A percentile compares a stretch with the other conserved stretches of the same genome.
phyloP scores from a whole-genome alignment of 2,888 invertebrate genomes.

The Parapristionchus giblindavisi region DNA sequence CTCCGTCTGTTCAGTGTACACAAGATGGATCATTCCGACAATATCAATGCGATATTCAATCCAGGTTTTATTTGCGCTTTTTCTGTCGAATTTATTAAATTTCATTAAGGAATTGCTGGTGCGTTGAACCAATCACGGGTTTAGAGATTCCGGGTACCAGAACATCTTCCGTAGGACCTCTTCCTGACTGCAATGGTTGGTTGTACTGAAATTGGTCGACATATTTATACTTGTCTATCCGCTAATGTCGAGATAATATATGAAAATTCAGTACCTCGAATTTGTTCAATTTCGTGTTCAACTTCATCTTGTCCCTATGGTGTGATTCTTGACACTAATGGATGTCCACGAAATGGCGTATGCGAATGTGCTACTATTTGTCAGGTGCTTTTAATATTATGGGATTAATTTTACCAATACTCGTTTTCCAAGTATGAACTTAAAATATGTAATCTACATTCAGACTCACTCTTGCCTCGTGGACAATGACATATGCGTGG shows the following conservation, averaged over 20 bases:
- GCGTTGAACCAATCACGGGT: constrained; percentile 41
- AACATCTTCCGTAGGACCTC: constrained; percentile 38
- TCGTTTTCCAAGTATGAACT: not conserved
- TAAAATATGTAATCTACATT: not conserved
- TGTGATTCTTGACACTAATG: constrained; percentile 46
- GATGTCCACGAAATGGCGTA: constrained; percentile 56
- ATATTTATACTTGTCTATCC: not conserved
- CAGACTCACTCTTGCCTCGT: constrained; percentile 27
- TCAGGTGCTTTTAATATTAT: constrained; percentile 43
- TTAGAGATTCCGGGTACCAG: constrained; percentile 45
- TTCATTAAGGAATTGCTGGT: constrained; percentile 40
- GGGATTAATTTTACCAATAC: not conserved
- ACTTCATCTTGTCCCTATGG: constrained; percentile 50
- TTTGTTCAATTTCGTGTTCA: constrained; percentile 40
- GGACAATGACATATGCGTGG: constrained; percentile 47
- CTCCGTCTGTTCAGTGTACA: constrained; percentile 58
- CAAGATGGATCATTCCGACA: constrained; percentile 54
- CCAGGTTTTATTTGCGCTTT: constrained; percentile 33
- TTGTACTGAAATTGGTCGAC: not conserved
- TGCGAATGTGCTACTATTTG: constrained; percentile 55
- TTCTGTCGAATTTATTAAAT: not conserved
- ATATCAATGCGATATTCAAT: constrained; percentile 58
- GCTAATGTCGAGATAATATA: not conserved
- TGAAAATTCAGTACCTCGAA: constrained; percentile 8
- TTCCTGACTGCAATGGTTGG: constrained; percentile 50